phyloP scores from a whole-genome alignment of 2,113 vertebrate species.

The Tylochromis polylepis region DNA sequence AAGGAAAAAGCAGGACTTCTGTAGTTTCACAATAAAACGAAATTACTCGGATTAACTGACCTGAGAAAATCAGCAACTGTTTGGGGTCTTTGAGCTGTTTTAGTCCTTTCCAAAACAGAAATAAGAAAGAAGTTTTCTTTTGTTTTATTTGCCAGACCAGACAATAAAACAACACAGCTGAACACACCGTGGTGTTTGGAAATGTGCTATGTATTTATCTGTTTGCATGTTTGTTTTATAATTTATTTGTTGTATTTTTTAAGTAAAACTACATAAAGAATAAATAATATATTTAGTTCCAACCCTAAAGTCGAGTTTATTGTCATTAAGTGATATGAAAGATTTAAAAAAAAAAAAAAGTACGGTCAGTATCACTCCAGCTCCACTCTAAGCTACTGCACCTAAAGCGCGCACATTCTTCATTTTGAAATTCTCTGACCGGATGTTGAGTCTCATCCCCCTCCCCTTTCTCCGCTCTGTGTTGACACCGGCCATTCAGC shows the following conservation, averaged over 20 bases:
- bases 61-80: background rate
- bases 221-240: background rate
- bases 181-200: background rate
- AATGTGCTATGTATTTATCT: background rate
- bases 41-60: background rate
- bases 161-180: background rate
- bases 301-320: background rate
- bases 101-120: background rate
- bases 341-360: too few species aligned
- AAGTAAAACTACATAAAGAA: background rate
- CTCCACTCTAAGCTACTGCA: background rate
- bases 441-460: conserved; percentile 2
- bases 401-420: background rate
- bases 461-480: background rate
- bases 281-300: background rate
- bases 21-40: background rate
- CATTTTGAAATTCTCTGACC: conserved; percentile 33
- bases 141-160: background rate
- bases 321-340: too few species aligned
- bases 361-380: background rate
- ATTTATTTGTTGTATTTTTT: background rate
- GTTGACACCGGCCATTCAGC: conserved; percentile 55
- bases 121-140: background rate
- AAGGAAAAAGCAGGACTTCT: background rate
- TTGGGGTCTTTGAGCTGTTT: background rate